Evolutionary conservation across 2,888 invertebrate genomes (phyloP).

Genomic region (Melanostoma mellinum): DNA sequence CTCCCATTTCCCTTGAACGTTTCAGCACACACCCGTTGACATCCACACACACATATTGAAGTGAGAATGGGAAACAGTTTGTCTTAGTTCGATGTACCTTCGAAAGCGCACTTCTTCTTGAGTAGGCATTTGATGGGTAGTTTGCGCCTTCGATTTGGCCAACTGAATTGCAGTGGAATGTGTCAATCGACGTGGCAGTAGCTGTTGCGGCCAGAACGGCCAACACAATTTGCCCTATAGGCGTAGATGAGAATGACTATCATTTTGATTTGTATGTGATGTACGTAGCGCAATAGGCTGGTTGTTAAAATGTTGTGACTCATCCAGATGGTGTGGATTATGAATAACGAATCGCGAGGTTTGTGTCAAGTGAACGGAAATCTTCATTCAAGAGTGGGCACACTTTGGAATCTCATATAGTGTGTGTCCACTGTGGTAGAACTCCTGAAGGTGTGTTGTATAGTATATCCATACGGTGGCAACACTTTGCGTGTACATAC

Average conservation of each 20-base stretch:
- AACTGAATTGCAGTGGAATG: slow-evolving; percentile 66
- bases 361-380: slow-evolving; percentile 69
- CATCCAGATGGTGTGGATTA: slow-evolving; percentile 73
- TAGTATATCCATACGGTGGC: neutral
- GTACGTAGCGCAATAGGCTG: slow-evolving; percentile 62
- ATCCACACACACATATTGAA: neutral
- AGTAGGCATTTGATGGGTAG: slow-evolving; percentile 45
- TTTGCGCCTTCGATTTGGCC: slow-evolving; percentile 63
- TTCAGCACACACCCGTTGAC: slow-evolving; percentile 39
- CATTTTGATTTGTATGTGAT: slow-evolving; percentile 61
- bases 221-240: slow-evolving; percentile 20
- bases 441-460: slow-evolving; percentile 52
- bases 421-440: slow-evolving; percentile 38
- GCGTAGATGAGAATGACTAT: neutral
- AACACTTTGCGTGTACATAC: slow-evolving; percentile 29
- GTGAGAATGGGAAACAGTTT: slow-evolving; percentile 25
- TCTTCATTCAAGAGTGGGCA: slow-evolving; percentile 71
- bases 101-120: slow-evolving; percentile 55
- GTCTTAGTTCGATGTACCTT: slow-evolving; percentile 59
- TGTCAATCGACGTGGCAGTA: slow-evolving; percentile 52
- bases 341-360: slow-evolving; percentile 69
- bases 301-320: slow-evolving; percentile 71
- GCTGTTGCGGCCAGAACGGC: slow-evolving; percentile 18
- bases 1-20: slow-evolving; percentile 71
- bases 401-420: slow-evolving; percentile 66